Evolutionary conservation across 64 coral and sea anemone genomes (phyloP).

Genomic region (Astreopora myriophthalma): DNA sequence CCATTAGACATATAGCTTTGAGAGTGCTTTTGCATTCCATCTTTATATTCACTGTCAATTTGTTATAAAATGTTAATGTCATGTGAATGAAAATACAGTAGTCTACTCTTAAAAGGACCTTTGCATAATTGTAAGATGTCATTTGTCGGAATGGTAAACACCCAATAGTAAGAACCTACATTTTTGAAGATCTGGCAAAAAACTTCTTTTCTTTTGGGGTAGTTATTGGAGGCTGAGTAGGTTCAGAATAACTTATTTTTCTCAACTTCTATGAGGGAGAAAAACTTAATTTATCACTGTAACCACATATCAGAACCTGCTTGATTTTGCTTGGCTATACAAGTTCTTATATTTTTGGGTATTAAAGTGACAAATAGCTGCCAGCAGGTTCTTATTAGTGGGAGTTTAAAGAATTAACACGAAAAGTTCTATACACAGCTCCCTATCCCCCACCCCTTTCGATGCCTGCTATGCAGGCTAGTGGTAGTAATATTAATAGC

Average conservation of each 20-base stretch:
- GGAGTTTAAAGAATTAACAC: not conserved
- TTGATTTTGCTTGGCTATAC: too few relatives aligned
- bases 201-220: too few relatives aligned
- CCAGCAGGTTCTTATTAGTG: slow-evolving; percentile 11
- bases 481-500: slow-evolving; percentile 1
- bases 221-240: not conserved
- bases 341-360: too few relatives aligned
- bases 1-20: not conserved
- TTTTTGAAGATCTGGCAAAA: not conserved
- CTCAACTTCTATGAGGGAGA: slow-evolving; percentile 3
- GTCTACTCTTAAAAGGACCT: not conserved
- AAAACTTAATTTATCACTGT: not conserved
- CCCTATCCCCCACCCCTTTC: not conserved
- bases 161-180: slow-evolving; percentile 12
- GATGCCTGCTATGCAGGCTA: slow-evolving; percentile 12
- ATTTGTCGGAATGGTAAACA: slow-evolving; percentile 12
- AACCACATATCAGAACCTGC: slow-evolving; percentile 2
- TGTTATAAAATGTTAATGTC: slow-evolving; percentile 8
- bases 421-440: not conserved
- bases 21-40: slow-evolving; percentile 13
- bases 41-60: slow-evolving; percentile 11
- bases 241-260: slow-evolving; percentile 3
- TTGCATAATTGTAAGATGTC: slow-evolving; percentile 11
- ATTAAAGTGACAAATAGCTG: slow-evolving; percentile 5
- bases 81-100: not conserved